Evolutionary conservation across 2,113 vertebrate genomes (phyloP), one percentile per base, ranked within the genome.

Genomic region (Phycodurus eques): DNA sequence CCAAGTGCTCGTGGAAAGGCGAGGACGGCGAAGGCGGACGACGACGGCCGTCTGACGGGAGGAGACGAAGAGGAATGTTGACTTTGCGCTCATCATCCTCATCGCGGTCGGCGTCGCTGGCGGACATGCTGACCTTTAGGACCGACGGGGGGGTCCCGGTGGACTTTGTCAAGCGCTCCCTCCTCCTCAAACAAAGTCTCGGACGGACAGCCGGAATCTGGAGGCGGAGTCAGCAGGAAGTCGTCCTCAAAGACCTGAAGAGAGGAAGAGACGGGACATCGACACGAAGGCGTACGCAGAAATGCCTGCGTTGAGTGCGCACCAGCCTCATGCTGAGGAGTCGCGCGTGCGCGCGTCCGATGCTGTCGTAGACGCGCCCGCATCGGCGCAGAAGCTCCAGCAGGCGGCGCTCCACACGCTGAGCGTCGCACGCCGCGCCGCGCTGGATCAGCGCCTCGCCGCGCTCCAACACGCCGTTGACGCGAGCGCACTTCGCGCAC

Each of bases 291-390:
- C 35, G 35, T 27, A 27, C 27, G 1, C 27, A 27, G 27, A 27
- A 6, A 39, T 39, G 35, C 35, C 1, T 5, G 35, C 35, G 35
- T 57, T 20, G 60, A 33, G 43, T 56, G 54, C 43, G 1, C 87
- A 95, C 94, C 94, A 94, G 88, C 80, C 91, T 91, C 87, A 92
- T 93, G 93, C 94, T 95, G 82, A 95, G 93, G 65, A 96, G 89
- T 0, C 94, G 90, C 3, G 92, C 92, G 75, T 93, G 94, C 2
- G 94, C 90, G 1, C 71, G 82, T 64, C 87, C 91, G 22, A 95
- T 91, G 51, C 88, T 85, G 68, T 70, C 72, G 79, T 94, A 93
- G 27, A 95, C 88, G 2, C 83, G 87, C 47, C 89, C 84, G 84
- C 92, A 94, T 81, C 88, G 86, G 1, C 85, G 66, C 68, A 93